Base-by-base conservation (phyloP, 2,888 invertebrate genomes). In the Caradrina clavipalpis region DNA sequence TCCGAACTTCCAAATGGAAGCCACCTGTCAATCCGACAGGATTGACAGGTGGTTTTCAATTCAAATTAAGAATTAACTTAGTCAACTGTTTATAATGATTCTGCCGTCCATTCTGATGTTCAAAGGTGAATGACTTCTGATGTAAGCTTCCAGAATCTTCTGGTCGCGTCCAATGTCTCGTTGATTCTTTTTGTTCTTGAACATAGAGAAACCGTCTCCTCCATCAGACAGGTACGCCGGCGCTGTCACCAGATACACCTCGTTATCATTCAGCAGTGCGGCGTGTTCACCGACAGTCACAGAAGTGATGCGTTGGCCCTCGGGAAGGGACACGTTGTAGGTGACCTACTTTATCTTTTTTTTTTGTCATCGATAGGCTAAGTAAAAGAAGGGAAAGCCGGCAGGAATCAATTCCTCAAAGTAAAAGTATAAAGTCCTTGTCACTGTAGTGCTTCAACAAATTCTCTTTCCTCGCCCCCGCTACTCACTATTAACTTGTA, bases 151-250 rank as follows among this genome's bases (percentile, higher is more conserved):
- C 19, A 97, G 82, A 7, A 95, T 85, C 45, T 96, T 96, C 59
- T 96, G 92, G 79, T 97, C 97, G 0, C 96, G 84, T 0, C 92
- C 93, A 7, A 97, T 97, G 3, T 91, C 84, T 76, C 88, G 82
- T 0, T 90, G 87, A 78, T 97, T 96, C 21, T 86, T 88, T 70
- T 96, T 91, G 69, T 96, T 90, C 0, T 95, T 87, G 63, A 97
- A 93, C 85, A 96, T 94, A 53, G 87, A 83, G 80, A 96, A 98
- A 0, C 97, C 97, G 88, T 98, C 98, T 0, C 98, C 98, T 0
- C 98, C 98, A 45, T 92, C 93, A 0, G 96, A 94, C 7, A 98
- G 81, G 84, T 96, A 98, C 0, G 96, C 93, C 0, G 97, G 95
- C 0, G 96, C 86, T 0, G 97, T 96, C 0, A 98, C 90, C 26